These are phyloP conservation scores for Phrynocephalus vlangalii DNA, from an alignment of 2,797 vertebrate species.

Conservation along the genomic window DNA sequence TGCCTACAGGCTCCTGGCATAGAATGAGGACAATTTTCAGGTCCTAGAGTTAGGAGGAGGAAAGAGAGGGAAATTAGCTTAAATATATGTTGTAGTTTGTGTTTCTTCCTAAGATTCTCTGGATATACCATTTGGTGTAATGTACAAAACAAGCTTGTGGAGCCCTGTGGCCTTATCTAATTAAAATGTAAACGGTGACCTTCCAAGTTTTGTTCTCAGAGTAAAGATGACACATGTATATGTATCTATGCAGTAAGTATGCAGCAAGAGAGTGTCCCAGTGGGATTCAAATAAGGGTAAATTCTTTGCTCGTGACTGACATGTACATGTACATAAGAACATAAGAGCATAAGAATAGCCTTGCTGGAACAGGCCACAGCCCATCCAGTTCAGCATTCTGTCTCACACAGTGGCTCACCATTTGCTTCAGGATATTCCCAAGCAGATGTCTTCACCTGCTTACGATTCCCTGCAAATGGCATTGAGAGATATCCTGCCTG, in stretches of 20 bases:
- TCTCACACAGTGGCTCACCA: too few relatives aligned
- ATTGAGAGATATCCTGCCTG: too few relatives aligned
- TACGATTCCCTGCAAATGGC: too few relatives aligned
- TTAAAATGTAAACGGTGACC: not conserved
- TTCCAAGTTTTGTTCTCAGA: too few relatives aligned
- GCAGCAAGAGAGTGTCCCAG: not conserved
- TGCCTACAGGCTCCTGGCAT: not conserved
- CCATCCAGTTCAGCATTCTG: too few relatives aligned
- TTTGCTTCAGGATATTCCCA: too few relatives aligned
- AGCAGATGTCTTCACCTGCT: too few relatives aligned
- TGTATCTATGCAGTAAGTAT: not conserved
- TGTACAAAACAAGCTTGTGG: not conserved
- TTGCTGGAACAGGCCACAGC: too few relatives aligned
- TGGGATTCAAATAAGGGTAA: not conserved
- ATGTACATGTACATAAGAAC: too few relatives aligned
- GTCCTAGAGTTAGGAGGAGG: not conserved
- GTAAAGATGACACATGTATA: too few relatives aligned
- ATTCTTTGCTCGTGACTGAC: not conserved
- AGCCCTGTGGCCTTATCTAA: not conserved
- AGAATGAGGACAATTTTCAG: not conserved
- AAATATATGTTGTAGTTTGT: not conserved
- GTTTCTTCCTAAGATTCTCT: not conserved
- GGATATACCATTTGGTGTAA: too few relatives aligned
- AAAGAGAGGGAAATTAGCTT: not conserved
- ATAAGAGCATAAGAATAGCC: too few relatives aligned